These are phyloP conservation scores for Trachemys scripta DNA, from an alignment of 2,113 vertebrate species.

Conservation along the genomic window DNA sequence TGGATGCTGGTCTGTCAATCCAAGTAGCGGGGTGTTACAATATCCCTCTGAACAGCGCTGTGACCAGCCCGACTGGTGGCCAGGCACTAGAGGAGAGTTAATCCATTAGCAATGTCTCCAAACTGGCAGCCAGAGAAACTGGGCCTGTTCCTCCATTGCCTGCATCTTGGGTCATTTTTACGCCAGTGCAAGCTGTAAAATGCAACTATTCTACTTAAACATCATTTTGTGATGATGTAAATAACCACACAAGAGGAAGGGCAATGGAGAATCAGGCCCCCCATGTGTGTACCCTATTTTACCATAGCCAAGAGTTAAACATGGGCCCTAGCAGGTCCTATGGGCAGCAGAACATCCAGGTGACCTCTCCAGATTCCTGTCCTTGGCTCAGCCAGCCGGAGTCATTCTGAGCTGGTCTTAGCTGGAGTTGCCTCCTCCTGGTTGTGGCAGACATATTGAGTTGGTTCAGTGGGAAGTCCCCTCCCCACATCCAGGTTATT, in stretches of 20 bases:
- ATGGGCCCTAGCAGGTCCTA: rapidly evolving
- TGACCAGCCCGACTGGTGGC: neutral
- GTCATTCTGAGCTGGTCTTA: neutral
- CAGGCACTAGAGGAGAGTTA: neutral
- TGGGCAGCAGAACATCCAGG: rapidly evolving
- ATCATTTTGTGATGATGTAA: neutral
- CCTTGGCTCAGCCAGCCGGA: rapidly evolving
- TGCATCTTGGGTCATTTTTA: neutral
- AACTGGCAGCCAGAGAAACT: neutral
- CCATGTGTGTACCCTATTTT: neutral
- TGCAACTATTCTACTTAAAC: constrained; percentile 48
- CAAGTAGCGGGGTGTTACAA: neutral
- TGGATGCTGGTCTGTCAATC: neutral
- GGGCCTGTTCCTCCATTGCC: neutral
- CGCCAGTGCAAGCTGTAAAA: constrained; percentile 20
- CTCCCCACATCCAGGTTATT: neutral
- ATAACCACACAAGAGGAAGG: neutral
- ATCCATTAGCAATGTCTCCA: neutral
- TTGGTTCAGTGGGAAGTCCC: neutral
- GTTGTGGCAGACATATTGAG: neutral
- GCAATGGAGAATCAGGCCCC: neutral
- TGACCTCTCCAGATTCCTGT: rapidly evolving
- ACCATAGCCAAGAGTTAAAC: neutral
- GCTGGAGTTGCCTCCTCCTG: neutral
- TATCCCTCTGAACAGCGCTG: neutral